Evolutionary conservation across 2,888 invertebrate genomes (phyloP), one percentile per base, ranked within the genome.

Genomic region (Drosophila imparisetae): DNA sequence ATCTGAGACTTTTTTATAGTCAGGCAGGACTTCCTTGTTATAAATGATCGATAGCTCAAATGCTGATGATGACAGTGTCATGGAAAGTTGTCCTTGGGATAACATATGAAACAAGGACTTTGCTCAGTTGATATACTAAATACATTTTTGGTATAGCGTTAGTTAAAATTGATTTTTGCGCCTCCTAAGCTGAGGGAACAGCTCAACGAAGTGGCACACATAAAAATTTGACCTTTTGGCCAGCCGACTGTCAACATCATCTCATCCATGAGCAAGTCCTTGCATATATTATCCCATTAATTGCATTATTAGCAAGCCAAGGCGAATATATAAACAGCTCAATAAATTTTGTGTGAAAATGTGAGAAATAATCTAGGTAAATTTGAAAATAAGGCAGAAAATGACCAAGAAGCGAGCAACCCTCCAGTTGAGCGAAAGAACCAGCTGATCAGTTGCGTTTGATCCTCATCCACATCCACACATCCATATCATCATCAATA

Each of bases 201-300:
- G 27, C 27, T 52, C 24, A 53, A 54, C 21, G 40, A 87, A 83
- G 54, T 88, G 89, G 69, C 68, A 74, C 80, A 66, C 57, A 71
- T 32, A 76, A 67, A 71, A n/a, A 4, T 10, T 85, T 89, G 86
- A 87, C 88, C 89, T 81, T 66, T 62, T 78, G 75, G 68, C 81
- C 75, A 69, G 62, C 42, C 58, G 64, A 64, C 84, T 90, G 89
- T 90, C 90, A 90, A 85, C 85, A 91, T 76, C 15, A 7, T 80
- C 75, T 59, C 57, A 54, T 27, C 48, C 58, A 27, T 54, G 27
- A 5, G 42, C 62, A 38, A 52, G 38, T 70, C 54, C 66, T 79
- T 90, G 87, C 86, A 90, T 90, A 89, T 67, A 80, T 89, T 90
- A 90, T 88, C 88, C 75, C 81, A 82, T 91, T 91, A 83, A 90